Evolutionary conservation across 2,113 vertebrate genomes (phyloP), one percentile per base, ranked within the genome.

Genomic region (Pterocles gutturalis): DNA sequence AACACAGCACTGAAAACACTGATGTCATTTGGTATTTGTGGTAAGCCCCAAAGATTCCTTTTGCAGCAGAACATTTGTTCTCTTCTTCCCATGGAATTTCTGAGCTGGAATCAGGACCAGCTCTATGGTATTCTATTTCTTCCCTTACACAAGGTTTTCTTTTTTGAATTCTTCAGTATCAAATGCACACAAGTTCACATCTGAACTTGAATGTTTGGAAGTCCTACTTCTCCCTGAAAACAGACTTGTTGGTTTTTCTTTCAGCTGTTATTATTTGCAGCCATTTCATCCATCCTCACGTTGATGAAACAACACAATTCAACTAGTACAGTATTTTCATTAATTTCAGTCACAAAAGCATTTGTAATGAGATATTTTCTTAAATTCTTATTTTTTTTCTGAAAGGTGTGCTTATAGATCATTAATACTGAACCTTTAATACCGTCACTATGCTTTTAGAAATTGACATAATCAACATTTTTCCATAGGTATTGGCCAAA

Each of bases 21-120:
- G 91, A 91, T 89, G 91, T 95, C 80, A 91, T 79, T 57, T 10
- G 65, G 66, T 10, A 94, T 89, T 97, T 96, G 94, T 85, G 87
- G 87, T 95, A 96, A 90, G 72, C 89, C 83, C 73, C 84, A 94
- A 87, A 79, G 87, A 91, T 72, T 91, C 41, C 58, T 87, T 70
- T 77, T 83, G 73, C 57, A 83, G 78, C 57, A 91, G 49, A 93
- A 92, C 87, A 93, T 93, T 96, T 96, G 77, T 80, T 92, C 66
- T 80, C 73, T 89, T 62, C 77, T 82, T 96, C 78, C 78, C 66
- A 17, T 17, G 93, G 94, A 91, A 96, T 94, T 91, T 93, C 54
- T 79, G 54, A 91, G 58, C 69, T 58, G 36, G 49, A 91, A 64
- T 70, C 49, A 81, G 43, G 71, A 46, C 55, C 75, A 46, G 72